Evolutionary conservation across 2,888 invertebrate genomes (phyloP).

Genomic region (Pegoplata infirma): DNA sequence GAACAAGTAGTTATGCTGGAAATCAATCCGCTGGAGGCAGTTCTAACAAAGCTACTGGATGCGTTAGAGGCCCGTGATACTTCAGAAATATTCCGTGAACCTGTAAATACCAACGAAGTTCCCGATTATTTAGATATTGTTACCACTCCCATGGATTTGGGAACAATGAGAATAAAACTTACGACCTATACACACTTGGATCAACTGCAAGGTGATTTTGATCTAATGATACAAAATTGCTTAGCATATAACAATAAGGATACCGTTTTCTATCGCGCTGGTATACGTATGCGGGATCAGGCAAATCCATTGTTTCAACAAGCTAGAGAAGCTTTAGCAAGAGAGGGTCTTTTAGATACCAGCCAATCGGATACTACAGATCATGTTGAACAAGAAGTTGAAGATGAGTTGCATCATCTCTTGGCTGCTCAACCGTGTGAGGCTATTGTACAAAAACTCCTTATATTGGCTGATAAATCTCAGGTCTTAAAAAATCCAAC

Average conservation of each 20-base stretch:
- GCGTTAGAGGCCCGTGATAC: slow-evolving; percentile 88
- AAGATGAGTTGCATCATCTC: slow-evolving; percentile 79
- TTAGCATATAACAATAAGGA: slow-evolving; percentile 96
- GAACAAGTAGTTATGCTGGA: slow-evolving; percentile 90
- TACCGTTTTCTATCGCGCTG: slow-evolving; percentile 95
- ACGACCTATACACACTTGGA: slow-evolving; percentile 85
- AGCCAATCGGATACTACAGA: slow-evolving; percentile 77
- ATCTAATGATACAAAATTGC: slow-evolving; percentile 97
- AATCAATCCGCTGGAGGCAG: slow-evolving; percentile 89
- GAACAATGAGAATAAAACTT: slow-evolving; percentile 90
- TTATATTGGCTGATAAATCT: slow-evolving; percentile 82
- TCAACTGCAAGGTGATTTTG: slow-evolving; percentile 92
- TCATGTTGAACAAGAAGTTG: slow-evolving; percentile 80
- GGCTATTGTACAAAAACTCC: slow-evolving; percentile 78
- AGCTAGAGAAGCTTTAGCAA: slow-evolving; percentile 84
- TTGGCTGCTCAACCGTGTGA: slow-evolving; percentile 73
- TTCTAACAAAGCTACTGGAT: slow-evolving; percentile 87
- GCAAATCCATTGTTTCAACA: slow-evolving; percentile 88
- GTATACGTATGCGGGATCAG: slow-evolving; percentile 92
- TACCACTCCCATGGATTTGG: slow-evolving; percentile 91
- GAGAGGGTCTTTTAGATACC: slow-evolving; percentile 75
- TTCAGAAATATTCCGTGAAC: slow-evolving; percentile 93
- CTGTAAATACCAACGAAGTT: slow-evolving; percentile 92
- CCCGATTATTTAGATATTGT: slow-evolving; percentile 94
- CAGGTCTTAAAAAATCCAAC: slow-evolving; percentile 81